Evolutionary conservation across 1,140 invertebrate species (phyloP), one percentile per base, ranked within the genome.

Genomic region (Trinorchestia longiramus): DNA sequence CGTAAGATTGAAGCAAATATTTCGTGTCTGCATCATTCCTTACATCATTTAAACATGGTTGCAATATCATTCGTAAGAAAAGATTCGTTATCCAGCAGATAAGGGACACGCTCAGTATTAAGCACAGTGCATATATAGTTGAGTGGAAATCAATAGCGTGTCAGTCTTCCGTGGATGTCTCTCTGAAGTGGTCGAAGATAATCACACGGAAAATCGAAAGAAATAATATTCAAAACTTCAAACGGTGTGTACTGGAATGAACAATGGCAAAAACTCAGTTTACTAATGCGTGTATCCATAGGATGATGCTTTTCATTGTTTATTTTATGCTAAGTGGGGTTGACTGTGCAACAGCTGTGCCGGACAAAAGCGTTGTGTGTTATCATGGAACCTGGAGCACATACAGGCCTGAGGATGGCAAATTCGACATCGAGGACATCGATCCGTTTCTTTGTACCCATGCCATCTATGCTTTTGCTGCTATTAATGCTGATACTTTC

Each of bases 381-480:
- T 98, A 98, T 97, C 97, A 98, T 62, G 97, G 98, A 97, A 98
- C 98, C 0, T 98, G 97, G 97, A 97, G 98, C 0, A 97, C 97
- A 4, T 98, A 98, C 97, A 97, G 98, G 41, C 47, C 53, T 0
- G 95, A 44, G 42, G 47, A 96, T 94, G 97, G 96, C 3, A 96
- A 96, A 92, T 96, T 96, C 47, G 95, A 96, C 28, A 96, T 96
- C 28, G 97, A 97, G 88, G 96, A 97, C 91, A 97, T 98, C 41
- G 97, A 97, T 95, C 97, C 97, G 0, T 96, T 95, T n/a, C 96
- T 98, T 41, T 98, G 97, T 96, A 97, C 97, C 15, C 97, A 98
- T 97, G 96, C 97, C 47, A 97, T 97, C 43, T 98, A 98, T 96
- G 97, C 97, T 40, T 98, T 98, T 96, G 97, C 97, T 17, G 97